Evolutionary conservation across 2,113 vertebrate species (phyloP).

Genomic region (Dicerorhinus sumatrensis): DNA sequence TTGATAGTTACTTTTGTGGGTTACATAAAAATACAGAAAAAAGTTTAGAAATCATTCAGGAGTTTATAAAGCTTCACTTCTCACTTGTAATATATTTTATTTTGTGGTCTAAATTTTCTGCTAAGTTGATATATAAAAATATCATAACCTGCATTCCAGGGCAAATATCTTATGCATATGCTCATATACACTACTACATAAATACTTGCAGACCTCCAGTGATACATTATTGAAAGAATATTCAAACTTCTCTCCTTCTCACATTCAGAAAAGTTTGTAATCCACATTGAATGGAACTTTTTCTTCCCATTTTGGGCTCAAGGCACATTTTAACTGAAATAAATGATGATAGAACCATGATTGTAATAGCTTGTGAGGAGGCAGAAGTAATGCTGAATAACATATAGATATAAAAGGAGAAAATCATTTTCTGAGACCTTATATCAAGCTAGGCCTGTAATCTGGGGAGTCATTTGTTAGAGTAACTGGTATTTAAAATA

Average conservation of each 20-base stretch:
- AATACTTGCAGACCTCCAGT: background rate
- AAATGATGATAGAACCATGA: background rate
- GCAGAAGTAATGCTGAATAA: background rate
- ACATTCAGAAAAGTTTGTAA: background rate
- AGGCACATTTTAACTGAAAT: background rate
- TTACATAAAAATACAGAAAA: slow-evolving; percentile 17
- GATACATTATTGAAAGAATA: background rate
- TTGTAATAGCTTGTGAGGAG: background rate
- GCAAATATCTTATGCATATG: background rate
- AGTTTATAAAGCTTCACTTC: background rate
- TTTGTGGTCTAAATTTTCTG: background rate
- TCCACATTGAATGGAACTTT: background rate
- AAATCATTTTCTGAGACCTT: background rate
- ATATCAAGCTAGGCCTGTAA: background rate
- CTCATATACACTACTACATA: background rate
- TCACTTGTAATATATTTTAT: background rate
- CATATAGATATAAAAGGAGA: background rate
- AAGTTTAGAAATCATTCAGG: background rate
- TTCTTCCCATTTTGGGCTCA: background rate
- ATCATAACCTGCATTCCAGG: background rate
- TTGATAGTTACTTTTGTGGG: background rate
- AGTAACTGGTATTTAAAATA: background rate
- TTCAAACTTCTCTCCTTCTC: background rate
- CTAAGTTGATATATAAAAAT: background rate
- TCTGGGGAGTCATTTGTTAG: background rate